Conservation (phyloP, 2,797 vertebrate genomes). For the Serranus cabrilla region DNA sequence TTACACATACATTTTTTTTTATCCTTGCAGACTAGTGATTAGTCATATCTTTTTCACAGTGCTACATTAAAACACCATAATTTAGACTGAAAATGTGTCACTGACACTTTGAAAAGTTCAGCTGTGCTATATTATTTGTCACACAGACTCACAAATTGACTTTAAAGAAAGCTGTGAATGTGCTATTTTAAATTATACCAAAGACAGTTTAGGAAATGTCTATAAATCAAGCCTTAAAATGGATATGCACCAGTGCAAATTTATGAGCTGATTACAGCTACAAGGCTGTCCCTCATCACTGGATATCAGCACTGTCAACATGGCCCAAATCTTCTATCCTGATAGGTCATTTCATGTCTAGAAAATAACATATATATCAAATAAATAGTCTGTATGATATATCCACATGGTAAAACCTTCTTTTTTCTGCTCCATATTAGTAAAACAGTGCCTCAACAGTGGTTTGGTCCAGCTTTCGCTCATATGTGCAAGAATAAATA, state of each 20-base stretch:
- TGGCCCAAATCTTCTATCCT: too few relatives aligned
- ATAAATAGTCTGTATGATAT: too few relatives aligned
- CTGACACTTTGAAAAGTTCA: background rate
- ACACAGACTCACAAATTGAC: background rate
- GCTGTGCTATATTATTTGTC: background rate
- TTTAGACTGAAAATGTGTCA: background rate
- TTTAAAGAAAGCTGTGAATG: background rate
- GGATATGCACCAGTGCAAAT: background rate
- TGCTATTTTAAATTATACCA: background rate
- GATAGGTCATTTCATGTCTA: too few relatives aligned
- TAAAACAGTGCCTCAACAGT: too few relatives aligned
- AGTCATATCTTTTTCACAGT: background rate
- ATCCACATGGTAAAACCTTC: too few relatives aligned
- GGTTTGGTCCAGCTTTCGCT: too few relatives aligned
- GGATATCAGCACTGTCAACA: too few relatives aligned
- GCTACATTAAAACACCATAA: background rate
- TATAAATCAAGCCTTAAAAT: background rate
- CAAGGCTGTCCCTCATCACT: background rate
- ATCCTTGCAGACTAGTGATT: background rate
- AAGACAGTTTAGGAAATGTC: background rate
- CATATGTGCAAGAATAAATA: too few relatives aligned
- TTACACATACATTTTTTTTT: background rate
- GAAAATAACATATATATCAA: too few relatives aligned
- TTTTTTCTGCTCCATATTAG: too few relatives aligned
- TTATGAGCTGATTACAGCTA: background rate